Conservation (phyloP, 2,113 vertebrate species). For the Pagrus major region DNA sequence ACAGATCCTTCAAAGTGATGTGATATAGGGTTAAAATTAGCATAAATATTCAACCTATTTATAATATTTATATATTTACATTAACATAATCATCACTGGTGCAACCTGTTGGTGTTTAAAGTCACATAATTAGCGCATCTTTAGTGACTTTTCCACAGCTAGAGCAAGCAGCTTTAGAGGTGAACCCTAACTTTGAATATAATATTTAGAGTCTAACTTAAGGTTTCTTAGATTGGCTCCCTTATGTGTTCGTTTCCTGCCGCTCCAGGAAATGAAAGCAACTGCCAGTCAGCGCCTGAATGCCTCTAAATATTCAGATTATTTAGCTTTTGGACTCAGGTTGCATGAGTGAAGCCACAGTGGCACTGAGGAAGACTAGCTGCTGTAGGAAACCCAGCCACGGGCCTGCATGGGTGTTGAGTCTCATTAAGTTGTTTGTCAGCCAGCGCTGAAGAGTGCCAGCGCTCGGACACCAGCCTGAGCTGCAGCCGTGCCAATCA, state of each 20-base stretch:
- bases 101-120: neutral
- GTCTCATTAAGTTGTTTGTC: conserved; percentile 65
- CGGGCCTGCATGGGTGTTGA: conserved; percentile 30
- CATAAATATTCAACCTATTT: neutral
- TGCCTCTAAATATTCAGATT: conserved; percentile 6
- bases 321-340: neutral
- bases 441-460: conserved; percentile 53
- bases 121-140: neutral
- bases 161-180: neutral
- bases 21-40: neutral
- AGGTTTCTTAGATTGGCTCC: neutral
- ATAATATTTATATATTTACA: too few species aligned
- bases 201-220: neutral
- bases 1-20: neutral
- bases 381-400: conserved; percentile 21
- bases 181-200: neutral
- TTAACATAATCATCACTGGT: neutral
- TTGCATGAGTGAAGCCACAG: conserved; percentile 19
- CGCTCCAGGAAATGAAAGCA: conserved; percentile 16
- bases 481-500: conserved; percentile 69
- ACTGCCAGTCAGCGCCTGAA: conserved; percentile 4
- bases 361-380: neutral
- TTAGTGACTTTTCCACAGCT: neutral
- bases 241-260: neutral
- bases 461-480: conserved; percentile 53